A percentile compares a stretch with the other conserved stretches of the same genome.
Evolutionary conservation across 35 echinoderm and acorn worm genomes (phyloP).

Genomic region (Lytechinus variegatus): DNA sequence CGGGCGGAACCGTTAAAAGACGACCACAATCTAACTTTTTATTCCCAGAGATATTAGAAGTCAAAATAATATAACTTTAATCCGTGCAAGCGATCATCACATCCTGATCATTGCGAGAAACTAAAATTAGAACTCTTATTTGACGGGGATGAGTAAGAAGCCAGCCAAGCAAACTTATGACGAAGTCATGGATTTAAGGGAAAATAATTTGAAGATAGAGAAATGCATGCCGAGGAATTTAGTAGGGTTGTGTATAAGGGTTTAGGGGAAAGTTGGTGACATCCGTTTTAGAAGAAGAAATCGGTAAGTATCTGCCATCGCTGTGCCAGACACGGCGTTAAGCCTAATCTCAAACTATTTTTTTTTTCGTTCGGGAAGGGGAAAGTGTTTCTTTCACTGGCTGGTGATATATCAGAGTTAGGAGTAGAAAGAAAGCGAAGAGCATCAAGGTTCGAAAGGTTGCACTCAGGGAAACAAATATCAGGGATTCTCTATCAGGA

Average conservation of each 20-base stretch:
- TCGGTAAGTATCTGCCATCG: not conserved
- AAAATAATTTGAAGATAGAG: not conserved
- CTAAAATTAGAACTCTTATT: not conserved
- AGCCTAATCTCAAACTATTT: not conserved
- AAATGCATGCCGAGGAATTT: conserved; percentile 2
- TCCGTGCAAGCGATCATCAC: not conserved
- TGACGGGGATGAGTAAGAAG: not conserved
- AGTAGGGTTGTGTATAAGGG: not conserved
- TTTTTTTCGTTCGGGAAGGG: not conserved
- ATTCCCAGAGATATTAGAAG: not conserved
- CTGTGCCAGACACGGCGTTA: not conserved
- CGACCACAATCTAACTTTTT: not conserved
- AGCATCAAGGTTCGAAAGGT: not conserved
- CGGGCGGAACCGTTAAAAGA: not conserved
- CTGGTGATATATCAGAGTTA: not conserved
- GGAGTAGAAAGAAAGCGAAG: not conserved
- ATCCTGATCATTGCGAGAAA: not conserved
- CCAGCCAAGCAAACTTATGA: not conserved
- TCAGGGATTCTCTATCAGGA: not conserved
- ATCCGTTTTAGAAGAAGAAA: not conserved
- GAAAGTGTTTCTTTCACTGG: not conserved
- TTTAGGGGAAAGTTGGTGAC: not conserved
- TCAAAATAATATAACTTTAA: not conserved
- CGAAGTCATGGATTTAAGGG: not conserved
- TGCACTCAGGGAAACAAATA: not conserved